These are phyloP conservation scores for Trididemnum miniatum DNA, from an alignment of 23 tunicate genomes.

Conservation along the genomic window DNA sequence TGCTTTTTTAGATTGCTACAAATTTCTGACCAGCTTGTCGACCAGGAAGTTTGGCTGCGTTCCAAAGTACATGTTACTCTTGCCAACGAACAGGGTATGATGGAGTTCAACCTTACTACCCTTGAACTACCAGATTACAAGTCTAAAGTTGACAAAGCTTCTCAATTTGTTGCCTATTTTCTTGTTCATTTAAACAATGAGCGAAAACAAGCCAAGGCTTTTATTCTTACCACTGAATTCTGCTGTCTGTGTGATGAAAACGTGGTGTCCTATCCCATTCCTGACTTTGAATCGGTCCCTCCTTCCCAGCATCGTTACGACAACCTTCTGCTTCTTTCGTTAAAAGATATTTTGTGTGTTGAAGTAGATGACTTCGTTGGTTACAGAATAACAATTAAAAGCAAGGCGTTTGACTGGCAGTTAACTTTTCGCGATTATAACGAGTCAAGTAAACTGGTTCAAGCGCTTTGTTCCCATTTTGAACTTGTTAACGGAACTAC, in stretches of 20 bases:
- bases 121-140: neutral
- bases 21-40: neutral
- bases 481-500: neutral
- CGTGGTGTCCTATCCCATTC: slow-evolving; percentile 17
- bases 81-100: slow-evolving; percentile 25
- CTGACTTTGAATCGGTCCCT: slow-evolving; percentile 1
- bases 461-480: neutral
- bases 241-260: slow-evolving; percentile 30
- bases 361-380: neutral
- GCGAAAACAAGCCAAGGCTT: neutral
- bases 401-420: neutral
- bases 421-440: slow-evolving; percentile 21
- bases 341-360: neutral
- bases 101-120: slow-evolving; percentile 26
- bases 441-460: slow-evolving; percentile 1
- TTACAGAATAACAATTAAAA: neutral
- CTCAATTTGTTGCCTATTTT: neutral
- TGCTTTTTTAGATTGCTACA: neutral
- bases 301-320: neutral
- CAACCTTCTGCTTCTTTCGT: neutral
- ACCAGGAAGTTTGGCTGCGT: neutral
- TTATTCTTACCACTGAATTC: slow-evolving; percentile 4
- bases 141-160: neutral
- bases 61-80: neutral
- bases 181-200: neutral